Percentiles rank a stretch among this genome's conserved stretches.
These are phyloP conservation scores for Tetragnatha montana DNA, from an alignment of 2,888 invertebrate genomes.

Conservation along the genomic window DNA sequence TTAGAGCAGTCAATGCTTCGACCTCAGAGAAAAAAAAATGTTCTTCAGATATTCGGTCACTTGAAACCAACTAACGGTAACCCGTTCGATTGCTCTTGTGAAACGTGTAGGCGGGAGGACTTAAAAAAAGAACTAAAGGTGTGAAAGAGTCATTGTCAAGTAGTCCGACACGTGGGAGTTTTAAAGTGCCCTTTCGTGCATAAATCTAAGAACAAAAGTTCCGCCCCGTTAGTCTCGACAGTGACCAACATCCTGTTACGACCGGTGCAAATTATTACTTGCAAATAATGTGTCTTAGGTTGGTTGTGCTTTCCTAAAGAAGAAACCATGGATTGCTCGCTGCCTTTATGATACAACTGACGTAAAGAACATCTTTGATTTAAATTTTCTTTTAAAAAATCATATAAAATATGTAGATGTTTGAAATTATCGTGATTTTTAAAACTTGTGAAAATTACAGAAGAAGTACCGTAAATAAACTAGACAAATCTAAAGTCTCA, in stretches of 20 bases:
- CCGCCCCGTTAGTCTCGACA: not conserved
- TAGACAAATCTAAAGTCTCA: no score
- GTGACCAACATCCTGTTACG: not conserved
- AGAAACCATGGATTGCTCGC: no score
- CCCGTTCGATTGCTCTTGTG: not conserved
- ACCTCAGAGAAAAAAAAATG: not conserved
- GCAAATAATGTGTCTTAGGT: no score
- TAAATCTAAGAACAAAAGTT: conserved; percentile 10
- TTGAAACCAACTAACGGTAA: not conserved
- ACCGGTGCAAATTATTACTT: not conserved
- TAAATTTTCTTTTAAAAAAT: no score
- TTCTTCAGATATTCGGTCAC: not conserved
- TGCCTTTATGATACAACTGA: no score
- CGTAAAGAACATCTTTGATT: no score
- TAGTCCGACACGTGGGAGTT: conserved; percentile 12
- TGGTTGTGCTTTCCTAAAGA: no score
- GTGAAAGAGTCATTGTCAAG: conserved; percentile 43
- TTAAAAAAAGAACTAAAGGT: conserved; percentile 12
- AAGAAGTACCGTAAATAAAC: no score
- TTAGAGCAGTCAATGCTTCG: not conserved
- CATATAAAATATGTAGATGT: no score
- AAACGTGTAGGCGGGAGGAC: not conserved
- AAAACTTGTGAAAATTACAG: no score
- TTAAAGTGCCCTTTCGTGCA: not conserved
- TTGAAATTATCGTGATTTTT: no score